Evolutionary conservation across 2,888 invertebrate genomes (phyloP), one percentile per base, ranked within the genome.

Genomic region (Rotaria magnacalcarata): DNA sequence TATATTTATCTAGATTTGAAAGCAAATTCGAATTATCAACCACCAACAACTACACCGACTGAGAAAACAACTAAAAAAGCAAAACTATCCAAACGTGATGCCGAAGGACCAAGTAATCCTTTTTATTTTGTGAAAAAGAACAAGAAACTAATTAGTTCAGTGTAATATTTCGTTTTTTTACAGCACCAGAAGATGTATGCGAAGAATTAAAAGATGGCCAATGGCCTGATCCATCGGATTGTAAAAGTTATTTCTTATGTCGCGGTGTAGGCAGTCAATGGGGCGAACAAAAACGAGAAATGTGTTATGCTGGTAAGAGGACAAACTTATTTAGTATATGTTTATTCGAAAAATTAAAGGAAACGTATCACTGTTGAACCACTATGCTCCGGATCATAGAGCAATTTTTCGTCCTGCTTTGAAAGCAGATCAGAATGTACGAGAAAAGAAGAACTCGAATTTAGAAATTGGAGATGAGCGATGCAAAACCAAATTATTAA

Each of bases 211-310:
- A 85, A 54, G 87, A 87, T 84, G 87, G 87, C 16, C 67, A 74
- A 24, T 87, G 87, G 87, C 75, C 87, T 43, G 87, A 87, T 74
- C 34, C 84, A 24, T 43, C 84, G 2, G 87, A 87, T 84, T 87
- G 87, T 41, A 87, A 84, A 16, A 85, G 67, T 47, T 87, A 87
- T 34, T 87, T 74, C 47, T 56, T 84, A 50, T 87, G 87, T 84
- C 58, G 87, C n/a, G 84, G 85, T 47, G 85, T 87, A 34, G 85
- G 87, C 24, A 87, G 85, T 34, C 50, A 80, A 41, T 87, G 87
- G 87, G 80, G 85, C 16, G 87, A 87, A 75, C 85, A 85, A 54
- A 87, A 87, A 67, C 84, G 85, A 19, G 87, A 87, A 47, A 58
- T 34, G 0, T 87, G 87, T 47, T 87, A 87, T 67, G 56, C 84